Base-by-base conservation (phyloP, 1,140 invertebrate genomes). In the Drosophila elegans region DNA sequence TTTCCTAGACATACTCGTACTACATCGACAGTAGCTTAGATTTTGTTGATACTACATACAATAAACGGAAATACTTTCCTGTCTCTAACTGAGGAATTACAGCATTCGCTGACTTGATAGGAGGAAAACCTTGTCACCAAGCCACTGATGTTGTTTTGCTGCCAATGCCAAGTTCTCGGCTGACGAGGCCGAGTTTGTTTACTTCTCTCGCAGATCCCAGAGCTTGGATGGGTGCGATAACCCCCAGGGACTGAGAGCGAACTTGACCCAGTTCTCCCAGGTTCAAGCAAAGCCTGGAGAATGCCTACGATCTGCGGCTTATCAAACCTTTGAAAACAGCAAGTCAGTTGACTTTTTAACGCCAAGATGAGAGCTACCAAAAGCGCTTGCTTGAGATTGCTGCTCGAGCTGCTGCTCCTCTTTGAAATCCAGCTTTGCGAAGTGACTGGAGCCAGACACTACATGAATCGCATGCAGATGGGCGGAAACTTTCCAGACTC, bases 251-350 rank as follows among this genome's bases (percentile, higher is more conserved):
- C 44, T 57, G 78, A 73, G 68, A 66, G 63, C 52, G 49, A 38
- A 79, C 83, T 86, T 86, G 83, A 88, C 79, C 83, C 80, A 77
- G 52, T 73, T 79, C 42, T 51, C 66, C 55, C 64, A 88, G 81
- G 83, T 88, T 86, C 83, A 63, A 54, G 56, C 13, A 61, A 39
- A 59, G 27, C 55, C 34, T 42, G 21, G 42, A 56, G 42, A n/a
- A 36, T n/a, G 55, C 69, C 69, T 66, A 45, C 60, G 29, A 74
- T 78, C 46, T 53, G 36, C 3, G n/a, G 25, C 42, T 45, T 53
- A 63, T 74, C 67, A 60, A 39, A 21, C 48, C 11, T 34, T 9
- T 16, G 44, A 27, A 12, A 27, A 6, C 51, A 48, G 11, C 41
- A 34, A 32, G 53, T 86, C 83, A 86, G 83, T 86, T 59, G 45